Percentiles rank a stretch among this genome's conserved stretches.
phyloP scores from a whole-genome alignment of 2,113 vertebrate genomes.

The Pionites leucogaster region DNA sequence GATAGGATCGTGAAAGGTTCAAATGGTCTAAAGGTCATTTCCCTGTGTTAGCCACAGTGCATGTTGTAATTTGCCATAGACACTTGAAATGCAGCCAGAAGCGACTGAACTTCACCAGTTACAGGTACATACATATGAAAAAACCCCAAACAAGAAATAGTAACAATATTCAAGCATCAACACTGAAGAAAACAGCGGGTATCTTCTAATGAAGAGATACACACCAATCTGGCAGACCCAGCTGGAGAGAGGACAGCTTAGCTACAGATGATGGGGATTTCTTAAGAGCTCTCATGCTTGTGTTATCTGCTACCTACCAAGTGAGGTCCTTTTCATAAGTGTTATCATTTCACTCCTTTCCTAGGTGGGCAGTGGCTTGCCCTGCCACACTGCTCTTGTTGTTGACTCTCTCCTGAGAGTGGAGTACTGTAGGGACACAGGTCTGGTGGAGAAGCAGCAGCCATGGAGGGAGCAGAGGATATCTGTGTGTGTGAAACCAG shows the following conservation, averaged over 20 bases:
- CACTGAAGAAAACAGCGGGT: not conserved
- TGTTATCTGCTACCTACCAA: not conserved
- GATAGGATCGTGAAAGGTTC: not conserved
- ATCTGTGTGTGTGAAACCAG: rapidly evolving
- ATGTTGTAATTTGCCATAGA: not conserved
- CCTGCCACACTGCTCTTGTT: not conserved
- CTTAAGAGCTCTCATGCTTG: not conserved
- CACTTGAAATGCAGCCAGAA: not conserved
- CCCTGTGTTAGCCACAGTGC: not conserved
- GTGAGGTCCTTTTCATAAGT: not conserved
- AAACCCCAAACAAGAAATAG: not conserved
- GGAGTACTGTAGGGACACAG: not conserved
- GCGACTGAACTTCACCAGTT: not conserved
- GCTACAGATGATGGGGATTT: not conserved
- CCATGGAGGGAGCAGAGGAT: not conserved
- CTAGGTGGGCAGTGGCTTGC: not conserved
- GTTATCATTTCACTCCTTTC: not conserved
- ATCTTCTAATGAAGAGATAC: not conserved
- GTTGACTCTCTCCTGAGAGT: not conserved
- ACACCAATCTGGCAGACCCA: not conserved
- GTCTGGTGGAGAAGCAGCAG: not conserved
- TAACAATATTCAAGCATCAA: not conserved
- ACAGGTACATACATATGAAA: not conserved
- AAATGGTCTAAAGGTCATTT: not conserved
- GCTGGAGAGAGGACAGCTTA: not conserved